Evolutionary conservation across 1,140 invertebrate species (phyloP), one percentile per base, ranked within the genome.

Genomic region (Drosophila kanapiae): DNA sequence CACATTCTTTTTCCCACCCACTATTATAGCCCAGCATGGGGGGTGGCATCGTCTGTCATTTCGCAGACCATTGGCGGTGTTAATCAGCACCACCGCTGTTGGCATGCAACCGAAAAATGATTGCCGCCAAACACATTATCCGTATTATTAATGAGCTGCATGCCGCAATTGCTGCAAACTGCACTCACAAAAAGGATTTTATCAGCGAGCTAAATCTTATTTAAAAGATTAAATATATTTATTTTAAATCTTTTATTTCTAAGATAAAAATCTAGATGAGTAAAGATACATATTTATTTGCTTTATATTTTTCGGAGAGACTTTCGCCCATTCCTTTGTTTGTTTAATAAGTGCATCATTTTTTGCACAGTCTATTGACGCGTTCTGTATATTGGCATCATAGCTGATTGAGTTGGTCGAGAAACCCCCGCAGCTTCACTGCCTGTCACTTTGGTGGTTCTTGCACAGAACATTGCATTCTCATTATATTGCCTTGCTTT

Each of bases 81-180:
- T 87, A 87, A 87, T 87, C 84, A 88, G 47, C 51, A 72, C 61
- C 64, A 71, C 76, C 78, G 70, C 80, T 56, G 70, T 47, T 67
- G 84, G 71, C 80, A 80, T 75, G 61, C 80, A 84, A 61, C 76
- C 80, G 53, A 83, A 88, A 86, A 87, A 87, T 80, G 80, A 88
- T 88, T 84, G 80, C 80, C 80, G 54, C 42, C 75, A 80, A 76
- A 87, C 84, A 80, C 77, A 87, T 84, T 84, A 87, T 87, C 85
- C 84, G 77, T 88, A 75, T 87, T 87, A 87, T 87, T 87, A 87
- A 87, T 87, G 85, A 90, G 80, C 61, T 84, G 84, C 80, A 80
- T 59, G 67, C 80, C 81, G 51, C 76, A 69, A 38, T 75, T 56
- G 76, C 75, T 76, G 61, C 71, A 82, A 33, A 38, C 16, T 43